phyloP scores from a whole-genome alignment of 2,888 invertebrate genomes.

The Plagiodera versicolora region DNA sequence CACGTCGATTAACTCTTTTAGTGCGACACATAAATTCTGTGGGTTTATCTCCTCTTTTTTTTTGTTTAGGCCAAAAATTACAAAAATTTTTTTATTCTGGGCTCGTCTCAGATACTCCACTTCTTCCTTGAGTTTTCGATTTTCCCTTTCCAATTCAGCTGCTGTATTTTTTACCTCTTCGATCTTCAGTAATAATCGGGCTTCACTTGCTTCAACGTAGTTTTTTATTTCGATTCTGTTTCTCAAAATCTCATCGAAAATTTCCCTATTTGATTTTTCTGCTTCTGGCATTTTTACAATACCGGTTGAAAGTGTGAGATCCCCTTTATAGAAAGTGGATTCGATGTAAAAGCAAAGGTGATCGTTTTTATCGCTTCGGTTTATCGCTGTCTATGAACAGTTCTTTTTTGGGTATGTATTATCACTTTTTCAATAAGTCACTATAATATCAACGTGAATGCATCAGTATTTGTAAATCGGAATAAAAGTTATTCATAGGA shows the following conservation, averaged over 20 bases:
- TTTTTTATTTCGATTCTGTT: conserved; percentile 3
- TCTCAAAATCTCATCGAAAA: background rate
- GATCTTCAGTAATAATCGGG: background rate
- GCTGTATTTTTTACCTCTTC: background rate
- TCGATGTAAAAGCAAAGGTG: no score
- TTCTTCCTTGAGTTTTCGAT: background rate
- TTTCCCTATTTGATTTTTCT: no score
- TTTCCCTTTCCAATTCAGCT: background rate
- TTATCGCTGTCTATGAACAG: no score
- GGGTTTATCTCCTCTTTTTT: background rate
- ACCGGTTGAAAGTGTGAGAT: no score
- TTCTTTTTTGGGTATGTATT: no score
- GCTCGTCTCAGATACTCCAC: background rate
- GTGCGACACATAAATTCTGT: background rate
- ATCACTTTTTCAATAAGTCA: no score
- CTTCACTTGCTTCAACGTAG: background rate
- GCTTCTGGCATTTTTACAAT: no score
- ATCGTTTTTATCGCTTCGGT: no score
- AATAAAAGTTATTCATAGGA: no score
- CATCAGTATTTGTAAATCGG: no score
- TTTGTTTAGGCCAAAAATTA: background rate
- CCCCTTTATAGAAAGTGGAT: no score
- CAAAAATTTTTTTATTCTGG: background rate
- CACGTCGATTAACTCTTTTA: background rate
- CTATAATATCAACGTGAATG: no score